Base-by-base conservation (phyloP, 2,888 invertebrate genomes). In the Crepidodera aurea region DNA sequence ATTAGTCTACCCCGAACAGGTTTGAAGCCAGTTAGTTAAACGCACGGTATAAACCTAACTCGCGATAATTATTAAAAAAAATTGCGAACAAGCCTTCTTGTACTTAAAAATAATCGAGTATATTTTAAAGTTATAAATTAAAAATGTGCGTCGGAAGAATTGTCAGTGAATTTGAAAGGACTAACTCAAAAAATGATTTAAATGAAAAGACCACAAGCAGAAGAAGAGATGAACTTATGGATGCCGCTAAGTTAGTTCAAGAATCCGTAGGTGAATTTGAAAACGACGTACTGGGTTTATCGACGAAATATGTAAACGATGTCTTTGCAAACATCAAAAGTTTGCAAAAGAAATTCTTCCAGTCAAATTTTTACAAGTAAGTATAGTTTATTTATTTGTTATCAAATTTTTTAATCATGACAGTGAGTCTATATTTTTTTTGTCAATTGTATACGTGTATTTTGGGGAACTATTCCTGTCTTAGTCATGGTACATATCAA, bases 321-420 rank as follows among this genome's bases (percentile, higher is more conserved):
- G 62, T 73, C 2, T 68, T 78, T 46, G 71, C 69, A 58, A 44
- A 60, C 12, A 32, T 75, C 1, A 72, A 70, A 27, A 69, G 72
- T 6, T 58, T 68, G 19, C 66, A 72, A 51, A 66, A 72, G 50
- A 66, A 64, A 40, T 71, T 77, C 48, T 71, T 73, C 60, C 64
- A 73, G n/a, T 73, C 78, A 10, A 68, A 66, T 51, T 69, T 69
- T 53, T 77, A 75, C 63, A 77, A 75, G 79, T 79, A 73, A 74
- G 74, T 46, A 48, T 25, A 15, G 7, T 13, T 25, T 25, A 25
- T 25, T n/a, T n/a, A n/a, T n/a, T n/a, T n/a, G n/a, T 48, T 48
- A 40, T n/a, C 16, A 19, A 42, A 22, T 40, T 16, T 7, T 40
- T 40, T 10, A 18, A 12, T 37, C 37, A 13, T 37, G 5, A 37